These are phyloP conservation scores for Copsychus sechellarum DNA, from an alignment of 2,113 vertebrate genomes.

Conservation along the genomic window DNA sequence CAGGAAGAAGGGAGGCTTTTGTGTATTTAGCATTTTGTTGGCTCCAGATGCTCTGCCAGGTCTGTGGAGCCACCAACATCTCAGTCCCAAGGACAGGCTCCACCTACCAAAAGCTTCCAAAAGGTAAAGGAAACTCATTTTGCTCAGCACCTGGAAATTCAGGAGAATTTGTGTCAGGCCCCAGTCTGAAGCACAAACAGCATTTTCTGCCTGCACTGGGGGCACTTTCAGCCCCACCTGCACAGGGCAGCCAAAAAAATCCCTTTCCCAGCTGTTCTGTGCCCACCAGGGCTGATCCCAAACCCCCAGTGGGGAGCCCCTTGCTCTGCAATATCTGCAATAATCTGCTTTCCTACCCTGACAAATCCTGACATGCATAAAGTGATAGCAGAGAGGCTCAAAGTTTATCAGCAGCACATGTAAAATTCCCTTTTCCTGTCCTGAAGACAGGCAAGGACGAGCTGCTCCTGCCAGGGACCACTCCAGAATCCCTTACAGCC, in stretches of 20 bases:
- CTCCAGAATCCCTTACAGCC: background rate
- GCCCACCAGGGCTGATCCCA: background rate
- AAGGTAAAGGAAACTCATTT: background rate
- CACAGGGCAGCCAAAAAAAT: background rate
- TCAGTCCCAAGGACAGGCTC: background rate
- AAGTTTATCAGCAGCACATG: background rate
- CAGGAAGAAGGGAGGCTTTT: background rate
- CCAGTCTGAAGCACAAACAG: background rate
- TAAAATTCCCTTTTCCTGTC: background rate
- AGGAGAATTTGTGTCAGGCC: rapidly evolving
- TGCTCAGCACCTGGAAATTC: background rate
- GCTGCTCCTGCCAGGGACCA: background rate
- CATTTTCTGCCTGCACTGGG: background rate
- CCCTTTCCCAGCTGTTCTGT: too few species aligned
- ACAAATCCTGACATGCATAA: background rate
- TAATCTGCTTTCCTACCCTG: background rate
- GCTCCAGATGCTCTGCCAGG: background rate
- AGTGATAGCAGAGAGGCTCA: background rate
- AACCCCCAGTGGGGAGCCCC: rapidly evolving
- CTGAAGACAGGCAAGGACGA: background rate
- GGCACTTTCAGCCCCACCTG: background rate
- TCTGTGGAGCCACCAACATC: background rate
- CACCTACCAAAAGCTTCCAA: background rate
- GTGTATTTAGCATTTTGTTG: background rate
- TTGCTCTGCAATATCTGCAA: background rate